A percentile compares a stretch with the other conserved stretches of the same genome.
Conservation (phyloP, 2,888 invertebrate genomes). For the Galeopsomyia nigrocyanea region DNA sequence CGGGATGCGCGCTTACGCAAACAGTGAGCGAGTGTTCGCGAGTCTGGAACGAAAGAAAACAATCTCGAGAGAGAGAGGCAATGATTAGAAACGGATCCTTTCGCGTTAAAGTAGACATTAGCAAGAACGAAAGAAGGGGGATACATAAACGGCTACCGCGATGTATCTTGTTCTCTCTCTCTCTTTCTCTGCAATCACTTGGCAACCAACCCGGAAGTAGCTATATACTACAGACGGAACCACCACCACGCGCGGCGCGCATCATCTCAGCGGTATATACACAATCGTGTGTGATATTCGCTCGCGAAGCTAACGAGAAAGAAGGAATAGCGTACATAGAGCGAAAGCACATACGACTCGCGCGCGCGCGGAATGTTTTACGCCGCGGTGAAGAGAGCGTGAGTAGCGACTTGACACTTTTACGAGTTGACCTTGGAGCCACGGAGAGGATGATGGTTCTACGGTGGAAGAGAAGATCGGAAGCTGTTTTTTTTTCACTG, state of each 20-base stretch:
- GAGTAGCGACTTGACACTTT: slow-evolving; percentile 22
- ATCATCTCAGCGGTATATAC: slow-evolving; percentile 21
- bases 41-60: slow-evolving; percentile 12
- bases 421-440: slow-evolving; percentile 27
- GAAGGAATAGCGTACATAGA: not conserved
- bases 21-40: not conserved
- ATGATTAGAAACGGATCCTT: slow-evolving; percentile 43
- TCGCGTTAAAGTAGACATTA: slow-evolving; percentile 38
- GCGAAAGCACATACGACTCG: not conserved
- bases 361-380: not conserved
- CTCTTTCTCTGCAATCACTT: slow-evolving; percentile 39
- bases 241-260: slow-evolving; percentile 35
- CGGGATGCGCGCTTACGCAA: not conserved
- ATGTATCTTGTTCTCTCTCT: too few relatives aligned
- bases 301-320: slow-evolving; percentile 10
- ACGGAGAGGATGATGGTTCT: too few relatives aligned
- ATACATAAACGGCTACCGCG: too few relatives aligned
- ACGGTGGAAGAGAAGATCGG: not conserved
- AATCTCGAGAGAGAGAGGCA: slow-evolving; percentile 11
- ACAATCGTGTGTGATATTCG: not conserved
- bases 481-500: slow-evolving; percentile 11
- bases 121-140: not conserved
- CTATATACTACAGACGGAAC: slow-evolving; percentile 36
- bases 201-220: slow-evolving; percentile 38
- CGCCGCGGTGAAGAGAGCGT: not conserved